Percentiles rank a stretch among this genome's conserved stretches.
phyloP scores from a whole-genome alignment of 1,140 invertebrate species.

The Ceratosolen fusciceps region DNA sequence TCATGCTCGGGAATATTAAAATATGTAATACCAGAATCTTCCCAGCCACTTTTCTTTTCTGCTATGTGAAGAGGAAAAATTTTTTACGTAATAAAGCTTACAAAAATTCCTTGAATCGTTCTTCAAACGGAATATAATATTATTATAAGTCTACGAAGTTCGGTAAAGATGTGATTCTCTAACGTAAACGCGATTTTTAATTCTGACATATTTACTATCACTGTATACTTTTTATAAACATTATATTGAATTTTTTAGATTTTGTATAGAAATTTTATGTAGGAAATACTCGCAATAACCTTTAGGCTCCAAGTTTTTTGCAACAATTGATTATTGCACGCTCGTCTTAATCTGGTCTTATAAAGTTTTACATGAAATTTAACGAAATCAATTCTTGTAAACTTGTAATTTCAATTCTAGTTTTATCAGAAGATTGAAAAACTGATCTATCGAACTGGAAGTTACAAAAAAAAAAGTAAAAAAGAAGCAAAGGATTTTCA shows the following conservation, averaged over 20 bases:
- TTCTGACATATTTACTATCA: no score
- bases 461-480: no score
- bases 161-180: no score
- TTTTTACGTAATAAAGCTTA: background rate
- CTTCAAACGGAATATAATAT: no score
- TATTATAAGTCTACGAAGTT: no score
- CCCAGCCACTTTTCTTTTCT: background rate
- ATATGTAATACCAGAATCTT: background rate
- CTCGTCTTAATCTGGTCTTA: background rate
- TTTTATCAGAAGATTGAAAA: background rate
- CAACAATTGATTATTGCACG: background rate
- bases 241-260: no score
- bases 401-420: background rate
- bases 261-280: no score
- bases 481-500: no score
- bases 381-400: background rate
- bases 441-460: no score
- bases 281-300: background rate
- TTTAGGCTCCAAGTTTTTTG: background rate
- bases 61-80: background rate
- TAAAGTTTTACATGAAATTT: background rate
- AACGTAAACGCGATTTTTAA: no score
- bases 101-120: background rate
- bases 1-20: background rate
- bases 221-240: no score